Evolutionary conservation across 2,888 invertebrate genomes (phyloP).

Genomic region (Chymomyza caudatula): DNA sequence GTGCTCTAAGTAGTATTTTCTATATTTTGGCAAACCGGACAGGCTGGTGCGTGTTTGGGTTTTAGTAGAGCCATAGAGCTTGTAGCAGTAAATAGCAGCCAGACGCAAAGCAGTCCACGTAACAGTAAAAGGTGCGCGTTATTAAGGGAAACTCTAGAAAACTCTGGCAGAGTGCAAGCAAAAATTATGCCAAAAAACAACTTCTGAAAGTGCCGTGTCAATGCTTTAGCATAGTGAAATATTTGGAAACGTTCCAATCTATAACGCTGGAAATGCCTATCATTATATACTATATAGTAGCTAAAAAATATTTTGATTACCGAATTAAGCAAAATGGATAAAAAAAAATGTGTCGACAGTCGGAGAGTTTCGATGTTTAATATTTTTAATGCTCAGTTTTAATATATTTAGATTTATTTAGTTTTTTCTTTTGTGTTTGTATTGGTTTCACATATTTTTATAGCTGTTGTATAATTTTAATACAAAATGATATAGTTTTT

Average conservation of each 20-base stretch:
- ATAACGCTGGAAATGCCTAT: constrained; percentile 55
- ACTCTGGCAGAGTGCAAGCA: background rate
- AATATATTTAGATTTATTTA: constrained; percentile 23
- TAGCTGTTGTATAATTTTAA: constrained; percentile 49
- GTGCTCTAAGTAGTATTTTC: constrained; percentile 31
- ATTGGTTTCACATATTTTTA: constrained; percentile 7
- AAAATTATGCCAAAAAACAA: background rate
- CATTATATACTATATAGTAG: constrained; percentile 11
- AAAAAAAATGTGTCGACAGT: constrained; percentile 25
- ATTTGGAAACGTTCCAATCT: constrained; percentile 58
- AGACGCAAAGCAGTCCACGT: constrained; percentile 17
- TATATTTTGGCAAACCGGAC: constrained; percentile 53
- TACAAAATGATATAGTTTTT: constrained; percentile 59
- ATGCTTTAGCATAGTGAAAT: constrained; percentile 29
- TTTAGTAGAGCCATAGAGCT: constrained; percentile 74
- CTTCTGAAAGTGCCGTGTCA: constrained; percentile 45
- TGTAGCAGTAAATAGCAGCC: constrained; percentile 64
- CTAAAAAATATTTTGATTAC: background rate
- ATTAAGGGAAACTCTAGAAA: background rate
- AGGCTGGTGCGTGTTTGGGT: constrained; percentile 49
- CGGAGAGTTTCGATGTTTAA: background rate
- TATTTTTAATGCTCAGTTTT: constrained; percentile 5
- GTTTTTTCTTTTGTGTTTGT: constrained; percentile 13
- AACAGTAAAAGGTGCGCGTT: background rate
- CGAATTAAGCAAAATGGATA: constrained; percentile 22